Conservation (phyloP, 2,888 invertebrate species). For the Scelioninae gen. 2 region DNA sequence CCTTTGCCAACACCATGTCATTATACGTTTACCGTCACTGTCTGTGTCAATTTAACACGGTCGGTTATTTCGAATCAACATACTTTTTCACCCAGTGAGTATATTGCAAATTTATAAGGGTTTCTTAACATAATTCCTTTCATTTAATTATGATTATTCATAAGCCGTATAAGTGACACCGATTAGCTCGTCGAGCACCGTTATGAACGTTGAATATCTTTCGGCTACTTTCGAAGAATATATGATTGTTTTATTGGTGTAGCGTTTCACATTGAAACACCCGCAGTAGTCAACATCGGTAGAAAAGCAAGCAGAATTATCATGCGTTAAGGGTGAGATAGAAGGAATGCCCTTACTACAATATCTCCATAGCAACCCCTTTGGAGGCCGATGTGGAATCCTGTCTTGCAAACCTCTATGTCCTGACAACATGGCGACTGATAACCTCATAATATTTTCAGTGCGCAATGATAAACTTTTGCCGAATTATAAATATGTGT, state of each 20-base stretch:
- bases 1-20: too few relatives aligned
- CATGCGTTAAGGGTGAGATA: slow-evolving; percentile 73
- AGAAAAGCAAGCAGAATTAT: slow-evolving; percentile 72
- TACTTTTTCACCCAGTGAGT: too few relatives aligned
- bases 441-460: slow-evolving; percentile 35
- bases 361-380: slow-evolving; percentile 75
- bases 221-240: slow-evolving; percentile 18
- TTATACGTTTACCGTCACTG: too few relatives aligned
- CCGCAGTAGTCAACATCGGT: slow-evolving; percentile 65
- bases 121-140: not conserved
- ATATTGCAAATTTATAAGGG: not conserved
- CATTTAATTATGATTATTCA: not conserved
- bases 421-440: slow-evolving; percentile 71
- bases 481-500: not conserved
- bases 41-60: too few relatives aligned
- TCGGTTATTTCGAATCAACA: too few relatives aligned
- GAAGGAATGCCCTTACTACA: slow-evolving; percentile 72
- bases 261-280: slow-evolving; percentile 71
- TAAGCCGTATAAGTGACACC: slow-evolving; percentile 2
- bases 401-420: slow-evolving; percentile 71
- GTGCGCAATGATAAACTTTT: slow-evolving; percentile 10
- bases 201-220: slow-evolving; percentile 25
- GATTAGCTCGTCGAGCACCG: slow-evolving; percentile 8
- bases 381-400: slow-evolving; percentile 70
- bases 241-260: slow-evolving; percentile 70